These are phyloP conservation scores for Circaetus cinerascens DNA, from an alignment of 2,113 vertebrate genomes.

Conservation along the genomic window DNA sequence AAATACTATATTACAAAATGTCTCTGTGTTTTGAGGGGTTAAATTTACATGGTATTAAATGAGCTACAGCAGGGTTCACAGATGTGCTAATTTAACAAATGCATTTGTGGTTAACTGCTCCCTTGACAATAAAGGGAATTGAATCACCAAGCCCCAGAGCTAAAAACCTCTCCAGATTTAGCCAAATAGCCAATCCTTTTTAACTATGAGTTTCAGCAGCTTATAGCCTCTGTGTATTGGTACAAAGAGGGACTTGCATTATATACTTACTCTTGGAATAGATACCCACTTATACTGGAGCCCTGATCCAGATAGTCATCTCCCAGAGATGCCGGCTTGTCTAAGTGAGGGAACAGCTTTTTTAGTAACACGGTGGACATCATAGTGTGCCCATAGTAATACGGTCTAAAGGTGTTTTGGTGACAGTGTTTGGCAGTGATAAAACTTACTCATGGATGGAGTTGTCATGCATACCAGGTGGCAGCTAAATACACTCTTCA, in stretches of 20 bases:
- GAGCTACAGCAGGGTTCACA: not conserved
- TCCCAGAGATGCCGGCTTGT: not conserved
- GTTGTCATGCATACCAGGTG: not conserved
- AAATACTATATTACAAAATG: not conserved
- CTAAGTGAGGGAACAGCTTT: not conserved
- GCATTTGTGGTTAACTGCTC: not conserved
- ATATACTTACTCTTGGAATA: not conserved
- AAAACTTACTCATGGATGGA: not conserved
- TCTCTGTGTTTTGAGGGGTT: not conserved
- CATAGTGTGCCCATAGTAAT: not conserved
- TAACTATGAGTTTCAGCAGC: not conserved
- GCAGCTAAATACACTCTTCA: not conserved
- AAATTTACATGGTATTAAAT: not conserved
- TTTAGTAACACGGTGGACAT: not conserved
- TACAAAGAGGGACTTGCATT: not conserved
- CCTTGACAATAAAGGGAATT: not conserved
- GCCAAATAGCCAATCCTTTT: not conserved
- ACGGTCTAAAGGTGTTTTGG: not conserved
- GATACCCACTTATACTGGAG: not conserved
- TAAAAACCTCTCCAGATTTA: not conserved
- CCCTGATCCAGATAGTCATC: not conserved
- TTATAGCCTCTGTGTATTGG: not conserved
- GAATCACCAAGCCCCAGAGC: not conserved
- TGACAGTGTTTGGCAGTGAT: not conserved
- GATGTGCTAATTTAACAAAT: not conserved